Conservation (phyloP, 2,888 invertebrate genomes). For the Peribatodes rhomboidaria region DNA sequence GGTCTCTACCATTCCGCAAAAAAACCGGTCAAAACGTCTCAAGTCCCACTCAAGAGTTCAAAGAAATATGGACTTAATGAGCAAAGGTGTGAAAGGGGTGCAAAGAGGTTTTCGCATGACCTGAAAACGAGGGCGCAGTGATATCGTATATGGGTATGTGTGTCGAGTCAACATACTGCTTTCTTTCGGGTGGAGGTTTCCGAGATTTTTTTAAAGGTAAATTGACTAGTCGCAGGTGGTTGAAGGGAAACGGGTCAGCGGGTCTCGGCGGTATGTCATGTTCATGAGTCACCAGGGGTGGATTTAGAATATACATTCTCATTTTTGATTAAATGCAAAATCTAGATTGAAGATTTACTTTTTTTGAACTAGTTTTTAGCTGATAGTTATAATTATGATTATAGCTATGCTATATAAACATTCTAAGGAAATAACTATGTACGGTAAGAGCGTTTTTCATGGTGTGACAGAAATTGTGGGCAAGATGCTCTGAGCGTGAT, state of each 20-base stretch:
- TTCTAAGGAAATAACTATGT: too few relatives aligned
- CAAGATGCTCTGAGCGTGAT: too few relatives aligned
- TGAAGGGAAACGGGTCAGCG: conserved; percentile 83
- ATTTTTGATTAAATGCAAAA: neutral
- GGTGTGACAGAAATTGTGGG: too few relatives aligned
- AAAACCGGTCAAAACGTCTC: conserved; percentile 54
- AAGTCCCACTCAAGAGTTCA: conserved; percentile 55
- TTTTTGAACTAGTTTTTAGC: too few relatives aligned
- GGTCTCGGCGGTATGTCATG: conserved; percentile 80
- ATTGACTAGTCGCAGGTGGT: conserved; percentile 82
- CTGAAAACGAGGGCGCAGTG: conserved; percentile 75
- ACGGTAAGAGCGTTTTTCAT: too few relatives aligned
- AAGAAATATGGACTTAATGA: conserved; percentile 68
- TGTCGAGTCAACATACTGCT: conserved; percentile 82
- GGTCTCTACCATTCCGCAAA: conserved; percentile 72
- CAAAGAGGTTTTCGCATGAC: conserved; percentile 66
- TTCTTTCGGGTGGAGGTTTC: conserved; percentile 77
- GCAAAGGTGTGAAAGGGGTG: conserved; percentile 69
- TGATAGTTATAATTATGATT: too few relatives aligned
- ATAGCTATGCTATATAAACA: too few relatives aligned
- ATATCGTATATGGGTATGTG: conserved; percentile 72
- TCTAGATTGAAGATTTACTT: too few relatives aligned
- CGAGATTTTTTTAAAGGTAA: conserved; percentile 79
- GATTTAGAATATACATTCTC: conserved; percentile 45
- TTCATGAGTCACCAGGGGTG: conserved; percentile 80